phyloP scores from a whole-genome alignment of 2,113 vertebrate genomes.

The Psammodynastes pulverulentus region DNA sequence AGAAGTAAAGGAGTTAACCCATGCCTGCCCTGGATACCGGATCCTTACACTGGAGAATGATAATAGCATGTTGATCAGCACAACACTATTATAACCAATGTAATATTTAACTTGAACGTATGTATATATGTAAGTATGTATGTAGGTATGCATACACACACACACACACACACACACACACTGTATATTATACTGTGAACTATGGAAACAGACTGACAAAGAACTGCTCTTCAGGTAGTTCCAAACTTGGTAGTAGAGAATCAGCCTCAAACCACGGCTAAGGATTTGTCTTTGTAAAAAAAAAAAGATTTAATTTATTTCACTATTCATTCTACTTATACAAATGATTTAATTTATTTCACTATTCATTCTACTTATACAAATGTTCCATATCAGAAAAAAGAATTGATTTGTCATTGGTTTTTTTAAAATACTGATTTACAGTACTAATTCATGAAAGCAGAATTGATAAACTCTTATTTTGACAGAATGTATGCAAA shows the following conservation, averaged over 20 bases:
- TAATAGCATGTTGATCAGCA: background rate
- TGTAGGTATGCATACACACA: background rate
- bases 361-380: background rate
- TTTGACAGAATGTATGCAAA: constrained; percentile 20
- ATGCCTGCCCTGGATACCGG: too few relatives aligned
- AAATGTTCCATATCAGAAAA: background rate
- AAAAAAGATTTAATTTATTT: background rate
- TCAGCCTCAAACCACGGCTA: background rate
- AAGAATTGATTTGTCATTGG: background rate
- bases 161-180: background rate
- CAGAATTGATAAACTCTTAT: constrained; percentile 13
- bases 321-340: background rate
- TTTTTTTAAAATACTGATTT: background rate
- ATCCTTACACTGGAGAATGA: too few relatives aligned
- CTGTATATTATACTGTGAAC: background rate
- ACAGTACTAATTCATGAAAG: background rate
- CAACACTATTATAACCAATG: background rate
- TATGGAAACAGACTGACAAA: background rate
- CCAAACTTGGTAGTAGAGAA: background rate
- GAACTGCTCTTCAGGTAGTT: background rate
- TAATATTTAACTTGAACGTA: background rate
- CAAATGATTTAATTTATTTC: background rate
- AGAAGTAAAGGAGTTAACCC: too few relatives aligned
- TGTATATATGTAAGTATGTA: too few relatives aligned
- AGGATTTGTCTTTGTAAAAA: background rate